Base-by-base conservation (phyloP, 2,113 vertebrate species). In the Ailurus styani region DNA sequence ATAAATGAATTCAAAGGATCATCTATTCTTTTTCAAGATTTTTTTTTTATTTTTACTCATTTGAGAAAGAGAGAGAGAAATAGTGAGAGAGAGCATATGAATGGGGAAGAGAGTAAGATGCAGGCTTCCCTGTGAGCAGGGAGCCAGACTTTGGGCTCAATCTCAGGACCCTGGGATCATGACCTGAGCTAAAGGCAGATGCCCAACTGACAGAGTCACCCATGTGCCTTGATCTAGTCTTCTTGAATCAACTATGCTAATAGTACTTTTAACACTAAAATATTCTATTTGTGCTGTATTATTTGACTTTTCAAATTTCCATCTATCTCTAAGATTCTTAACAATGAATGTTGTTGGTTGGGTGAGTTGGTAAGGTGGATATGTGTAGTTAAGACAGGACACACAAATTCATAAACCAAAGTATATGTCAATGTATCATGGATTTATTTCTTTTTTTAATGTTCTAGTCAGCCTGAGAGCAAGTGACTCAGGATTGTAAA, bases 401-500 rank as follows among this genome's bases (percentile, higher is more conserved):
- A 37, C 40, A 2, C 1, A 45, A 73, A 89, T 6, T 29, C 45
- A 89, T 85, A 89, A 60, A 60, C 4, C 25, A 87, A 37, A 29
- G 31, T 23, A 20, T 42, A 37, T 52, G 93, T 88, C 70, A 55
- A 1, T 60, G n/a, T 31, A 50, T n/a, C 20, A 75, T 64, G 17
- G 11, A 34, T 62, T 91, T 79, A 50, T 91, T 42, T 55, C 50
- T 91, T 42, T 62, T 62, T 42, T 50, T 68, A 75, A 54, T 62
- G 42, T 83, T 0, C 25, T 34, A 4, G 5, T 50, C 10, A 96
- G 93, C 23, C 54, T 82, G 20, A 93, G 29, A 45, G 37, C 31
- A 88, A 81, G 10, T 93, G 77, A 60, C 3, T 90, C 40, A 62
- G 5, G 23, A 86, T 11, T 91, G 25, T 27, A 95, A 47, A 95